Conservation (phyloP, 2,797 vertebrate species). For the Gallinago nigripennis region DNA sequence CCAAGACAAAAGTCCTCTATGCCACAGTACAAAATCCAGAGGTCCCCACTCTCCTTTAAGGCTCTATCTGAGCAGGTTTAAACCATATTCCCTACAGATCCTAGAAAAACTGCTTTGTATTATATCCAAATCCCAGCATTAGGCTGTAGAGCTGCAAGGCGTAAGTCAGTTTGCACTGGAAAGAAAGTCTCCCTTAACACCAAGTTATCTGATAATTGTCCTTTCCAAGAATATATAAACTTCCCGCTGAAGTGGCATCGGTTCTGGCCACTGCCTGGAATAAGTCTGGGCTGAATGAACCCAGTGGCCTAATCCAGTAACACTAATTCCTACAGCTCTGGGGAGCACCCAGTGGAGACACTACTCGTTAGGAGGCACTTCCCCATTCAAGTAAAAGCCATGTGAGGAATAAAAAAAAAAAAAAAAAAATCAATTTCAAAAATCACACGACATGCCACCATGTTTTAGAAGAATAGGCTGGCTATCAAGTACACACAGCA, state of each 20-base stretch:
- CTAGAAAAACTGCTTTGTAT: slow-evolving; percentile 8
- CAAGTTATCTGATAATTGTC: neutral
- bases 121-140: neutral
- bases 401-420: neutral
- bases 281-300: neutral
- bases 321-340: neutral
- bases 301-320: neutral
- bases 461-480: neutral
- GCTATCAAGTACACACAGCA: neutral
- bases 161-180: fast-evolving
- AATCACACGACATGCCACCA: neutral
- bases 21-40: neutral
- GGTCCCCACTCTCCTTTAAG: neutral
- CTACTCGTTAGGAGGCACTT: neutral
- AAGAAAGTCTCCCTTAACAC: neutral
- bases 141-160: neutral
- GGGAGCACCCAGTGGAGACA: neutral
- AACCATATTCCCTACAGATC: slow-evolving; percentile 1
- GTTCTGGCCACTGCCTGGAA: neutral
- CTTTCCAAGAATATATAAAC: neutral
- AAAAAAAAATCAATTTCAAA: neutral
- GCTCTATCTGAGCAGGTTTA: neutral
- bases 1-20: neutral
- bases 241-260: neutral
- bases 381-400: neutral